These are phyloP conservation scores for Saccopteryx leptura DNA, from an alignment of 2,113 vertebrate genomes.

Conservation along the genomic window DNA sequence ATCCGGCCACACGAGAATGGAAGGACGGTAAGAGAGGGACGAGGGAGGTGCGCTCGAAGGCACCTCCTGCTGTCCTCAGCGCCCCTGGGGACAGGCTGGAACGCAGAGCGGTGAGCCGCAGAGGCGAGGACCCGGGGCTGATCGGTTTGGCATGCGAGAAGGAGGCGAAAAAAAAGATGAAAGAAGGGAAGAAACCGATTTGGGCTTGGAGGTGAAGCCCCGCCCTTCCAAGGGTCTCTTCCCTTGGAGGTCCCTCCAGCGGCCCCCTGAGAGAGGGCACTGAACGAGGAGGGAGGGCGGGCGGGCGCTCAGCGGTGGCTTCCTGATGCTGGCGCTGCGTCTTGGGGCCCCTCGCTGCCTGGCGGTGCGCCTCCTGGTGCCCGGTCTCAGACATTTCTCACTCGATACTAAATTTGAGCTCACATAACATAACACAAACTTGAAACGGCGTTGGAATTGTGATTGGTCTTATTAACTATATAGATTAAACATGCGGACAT, in stretches of 20 bases:
- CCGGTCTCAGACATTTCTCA: neutral
- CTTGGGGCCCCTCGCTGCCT: neutral
- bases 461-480: conserved; percentile 36
- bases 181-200: neutral
- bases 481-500: neutral
- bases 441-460: conserved; percentile 29
- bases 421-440: conserved; percentile 28
- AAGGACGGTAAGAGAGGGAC: conserved; percentile 92
- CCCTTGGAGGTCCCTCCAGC: neutral
- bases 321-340: neutral
- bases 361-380: neutral
- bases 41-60: neutral
- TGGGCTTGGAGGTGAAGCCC: neutral
- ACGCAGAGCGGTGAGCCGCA: neutral
- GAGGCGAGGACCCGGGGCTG: neutral
- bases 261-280: neutral
- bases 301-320: neutral
- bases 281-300: neutral
- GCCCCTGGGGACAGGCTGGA: neutral
- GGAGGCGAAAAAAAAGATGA: neutral
- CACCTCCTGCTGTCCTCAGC: neutral
- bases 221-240: neutral
- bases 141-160: neutral
- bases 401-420: conserved; percentile 25
- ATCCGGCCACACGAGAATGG: conserved; percentile 96